Conservation (phyloP, 2,113 vertebrate genomes). For the Rostratula benghalensis region DNA sequence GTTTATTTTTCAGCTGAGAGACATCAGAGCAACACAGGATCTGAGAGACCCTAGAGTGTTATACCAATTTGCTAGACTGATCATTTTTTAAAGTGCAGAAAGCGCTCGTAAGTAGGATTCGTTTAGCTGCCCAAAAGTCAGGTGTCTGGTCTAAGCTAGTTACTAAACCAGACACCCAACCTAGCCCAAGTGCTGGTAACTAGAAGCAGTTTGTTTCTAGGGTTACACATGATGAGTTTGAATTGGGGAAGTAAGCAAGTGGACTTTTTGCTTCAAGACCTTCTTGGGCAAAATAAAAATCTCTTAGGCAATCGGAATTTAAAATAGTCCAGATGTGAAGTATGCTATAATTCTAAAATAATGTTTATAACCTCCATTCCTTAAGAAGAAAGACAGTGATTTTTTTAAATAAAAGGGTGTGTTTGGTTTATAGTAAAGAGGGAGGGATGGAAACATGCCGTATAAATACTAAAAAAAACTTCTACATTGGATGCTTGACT, state of each 20-base stretch:
- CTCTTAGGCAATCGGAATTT: neutral
- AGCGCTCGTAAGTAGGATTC: neutral
- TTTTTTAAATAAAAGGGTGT: neutral
- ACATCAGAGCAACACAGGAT: neutral
- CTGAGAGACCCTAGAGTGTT: neutral
- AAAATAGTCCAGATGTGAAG: neutral
- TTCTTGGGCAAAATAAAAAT: neutral
- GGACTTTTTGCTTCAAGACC: neutral
- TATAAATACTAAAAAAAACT: neutral
- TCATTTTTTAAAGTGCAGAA: neutral
- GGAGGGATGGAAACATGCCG: neutral
- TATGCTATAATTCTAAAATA: neutral
- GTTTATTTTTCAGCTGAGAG: conserved; percentile 38
- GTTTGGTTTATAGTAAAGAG: neutral
- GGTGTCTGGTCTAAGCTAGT: neutral
- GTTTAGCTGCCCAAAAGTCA: neutral
- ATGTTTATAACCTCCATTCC: neutral
- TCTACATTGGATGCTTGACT: neutral
- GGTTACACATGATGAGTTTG: neutral
- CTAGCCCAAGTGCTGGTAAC: neutral
- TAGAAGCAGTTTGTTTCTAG: neutral
- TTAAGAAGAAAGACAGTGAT: neutral
- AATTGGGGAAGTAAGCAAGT: neutral
- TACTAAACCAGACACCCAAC: neutral
- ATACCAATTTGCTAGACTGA: neutral